Percentiles rank a stretch among this genome's conserved stretches.
These are phyloP conservation scores for Sinella curviseta DNA, from an alignment of 1,140 invertebrate genomes.

Conservation along the genomic window DNA sequence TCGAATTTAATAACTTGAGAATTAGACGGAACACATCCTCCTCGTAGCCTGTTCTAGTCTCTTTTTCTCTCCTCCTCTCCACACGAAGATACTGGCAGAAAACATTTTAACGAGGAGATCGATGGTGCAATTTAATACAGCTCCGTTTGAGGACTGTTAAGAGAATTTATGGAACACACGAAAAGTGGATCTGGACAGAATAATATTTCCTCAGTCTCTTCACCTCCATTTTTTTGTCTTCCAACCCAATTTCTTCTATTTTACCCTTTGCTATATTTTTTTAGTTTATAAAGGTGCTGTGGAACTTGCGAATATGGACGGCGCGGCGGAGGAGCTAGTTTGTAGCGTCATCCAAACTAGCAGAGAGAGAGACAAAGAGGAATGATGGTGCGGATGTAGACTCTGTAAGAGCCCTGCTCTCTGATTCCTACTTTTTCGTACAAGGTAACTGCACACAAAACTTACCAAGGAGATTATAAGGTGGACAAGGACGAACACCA, in stretches of 20 bases:
- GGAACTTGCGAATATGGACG: too few relatives aligned
- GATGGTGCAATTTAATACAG: conserved; percentile 4
- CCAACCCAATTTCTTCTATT: too few relatives aligned
- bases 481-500: too few relatives aligned
- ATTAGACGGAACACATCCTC: background rate
- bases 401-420: background rate
- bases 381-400: background rate
- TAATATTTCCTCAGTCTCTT: conserved; percentile 13
- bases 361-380: background rate
- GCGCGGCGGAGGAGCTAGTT: too few relatives aligned
- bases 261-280: background rate
- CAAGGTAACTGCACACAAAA: too few relatives aligned
- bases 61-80: too few relatives aligned
- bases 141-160: background rate
- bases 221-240: background rate
- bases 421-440: background rate
- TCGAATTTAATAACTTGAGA: background rate
- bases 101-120: background rate
- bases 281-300: background rate
- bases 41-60: too few relatives aligned
- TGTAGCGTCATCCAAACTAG: too few relatives aligned
- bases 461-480: too few relatives aligned
- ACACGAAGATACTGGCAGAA: too few relatives aligned
- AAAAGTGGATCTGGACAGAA: background rate
- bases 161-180: conserved; percentile 5